Base-by-base conservation (phyloP, 1,140 invertebrate genomes). In the Antheraea mylitta region DNA sequence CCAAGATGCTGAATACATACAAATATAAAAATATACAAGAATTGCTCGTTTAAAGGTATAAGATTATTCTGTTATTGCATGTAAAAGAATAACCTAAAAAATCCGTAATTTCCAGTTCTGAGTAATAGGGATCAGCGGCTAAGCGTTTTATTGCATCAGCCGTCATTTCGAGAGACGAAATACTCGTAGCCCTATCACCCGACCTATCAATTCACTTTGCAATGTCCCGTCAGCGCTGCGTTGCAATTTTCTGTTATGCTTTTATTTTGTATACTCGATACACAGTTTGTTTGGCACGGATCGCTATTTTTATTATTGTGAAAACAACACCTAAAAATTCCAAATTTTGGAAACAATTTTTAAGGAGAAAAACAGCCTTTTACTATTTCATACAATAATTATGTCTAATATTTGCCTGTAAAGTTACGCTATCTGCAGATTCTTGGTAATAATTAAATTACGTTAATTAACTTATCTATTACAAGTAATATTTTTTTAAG, bases 141-240 rank as follows among this genome's bases (percentile, higher is more conserved):
- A 53, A 53, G 11, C 45, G 45, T 53, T 53, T 53, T 53, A 53
- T 53, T 53, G 45, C 45, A 13, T 53, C 16, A 53, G 11, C 45
- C 10, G 45, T 13, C 45, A 53, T 53, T 53, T 13, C 45, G 0
- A 6, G 45, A 53, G 45, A 53, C 16, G 45, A 16, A 53, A 53
- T 53, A 53, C 45, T 53, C 45, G 45, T 6, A 6, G 45, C 7
- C 45, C 45, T 16, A 53, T 53, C 11, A 53, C 45, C 16, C 45
- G 45, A 13, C 45, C 45, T 53, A 53, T 53, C 45, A 53, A 53
- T 53, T 53, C 45, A 53, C 45, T 53, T 53, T 53, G 45, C 45
- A 16, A 53, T 53, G 45, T 53, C 45, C 45, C 16, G 45, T 5
- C 16, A 6, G 45, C 45, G 11, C 45, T 53, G 45, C 16, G 16